Evolutionary conservation across 2,888 invertebrate genomes (phyloP).

Genomic region (Parnassius orleans): DNA sequence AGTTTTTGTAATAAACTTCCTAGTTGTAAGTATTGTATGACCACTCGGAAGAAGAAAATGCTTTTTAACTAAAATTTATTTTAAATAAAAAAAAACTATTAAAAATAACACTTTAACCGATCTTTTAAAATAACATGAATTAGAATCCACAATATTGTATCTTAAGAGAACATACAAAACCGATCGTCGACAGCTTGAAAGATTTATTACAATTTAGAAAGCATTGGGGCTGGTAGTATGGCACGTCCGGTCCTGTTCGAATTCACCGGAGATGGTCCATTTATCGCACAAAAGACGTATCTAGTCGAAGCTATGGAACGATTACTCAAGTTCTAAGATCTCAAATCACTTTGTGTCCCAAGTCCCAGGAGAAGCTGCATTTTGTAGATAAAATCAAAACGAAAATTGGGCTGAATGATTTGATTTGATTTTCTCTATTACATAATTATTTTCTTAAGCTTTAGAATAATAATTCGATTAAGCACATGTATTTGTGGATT

Average conservation of each 20-base stretch:
- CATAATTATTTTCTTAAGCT: not conserved
- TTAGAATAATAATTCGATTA: no score
- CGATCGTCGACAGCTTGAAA: slow-evolving; percentile 9
- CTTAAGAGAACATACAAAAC: slow-evolving; percentile 6
- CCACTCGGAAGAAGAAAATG: no score
- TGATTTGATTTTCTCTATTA: not conserved
- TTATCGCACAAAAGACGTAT: slow-evolving; percentile 21
- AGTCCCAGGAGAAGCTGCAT: slow-evolving; percentile 1
- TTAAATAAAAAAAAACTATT: no score
- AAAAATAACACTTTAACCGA: no score
- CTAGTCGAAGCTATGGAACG: slow-evolving; percentile 12
- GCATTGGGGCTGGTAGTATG: slow-evolving; percentile 11
- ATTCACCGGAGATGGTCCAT: slow-evolving; percentile 24
- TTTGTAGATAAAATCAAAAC: not conserved
- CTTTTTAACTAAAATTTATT: no score
- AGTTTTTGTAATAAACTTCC: no score
- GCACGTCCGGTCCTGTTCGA: slow-evolving; percentile 14
- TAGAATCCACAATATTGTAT: not conserved
- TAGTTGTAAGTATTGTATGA: no score
- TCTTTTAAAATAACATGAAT: no score
- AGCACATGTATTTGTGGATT: no score
- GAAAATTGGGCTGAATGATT: not conserved
- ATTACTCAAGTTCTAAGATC: slow-evolving; percentile 18
- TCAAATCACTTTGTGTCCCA: slow-evolving; percentile 17
- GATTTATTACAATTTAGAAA: slow-evolving; percentile 25